These are phyloP conservation scores for Thymelicus sylvestris DNA, from an alignment of 2,888 invertebrate genomes.

Conservation along the genomic window DNA sequence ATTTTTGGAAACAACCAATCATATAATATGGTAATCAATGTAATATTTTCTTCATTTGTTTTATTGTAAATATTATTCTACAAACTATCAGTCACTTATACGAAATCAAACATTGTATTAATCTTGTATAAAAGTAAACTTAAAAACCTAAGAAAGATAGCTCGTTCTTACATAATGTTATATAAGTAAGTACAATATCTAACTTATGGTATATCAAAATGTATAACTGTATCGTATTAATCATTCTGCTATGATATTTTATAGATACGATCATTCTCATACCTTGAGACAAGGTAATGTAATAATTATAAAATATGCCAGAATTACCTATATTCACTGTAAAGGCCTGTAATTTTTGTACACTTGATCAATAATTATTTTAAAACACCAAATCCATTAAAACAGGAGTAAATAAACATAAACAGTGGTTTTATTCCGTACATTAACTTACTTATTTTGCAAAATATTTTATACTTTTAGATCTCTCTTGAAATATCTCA, in stretches of 20 bases:
- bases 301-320: constrained; percentile 64
- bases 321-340: constrained; percentile 70
- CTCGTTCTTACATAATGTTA: constrained; percentile 54
- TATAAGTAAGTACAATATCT: constrained; percentile 67
- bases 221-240: constrained; percentile 62
- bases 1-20: background rate
- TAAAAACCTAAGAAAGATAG: constrained; percentile 58
- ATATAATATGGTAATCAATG: constrained; percentile 10
- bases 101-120: constrained; percentile 50
- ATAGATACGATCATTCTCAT: constrained; percentile 61
- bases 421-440: constrained; percentile 60
- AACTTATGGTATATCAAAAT: constrained; percentile 67
- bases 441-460: no score
- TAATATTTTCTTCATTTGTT: constrained; percentile 17
- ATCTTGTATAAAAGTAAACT: constrained; percentile 61
- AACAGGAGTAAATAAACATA: constrained; percentile 62
- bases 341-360: constrained; percentile 81
- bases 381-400: constrained; percentile 78
- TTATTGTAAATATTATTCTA: constrained; percentile 26
- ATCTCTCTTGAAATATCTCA: no score
- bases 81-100: constrained; percentile 42
- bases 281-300: constrained; percentile 58
- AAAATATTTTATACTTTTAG: no score
- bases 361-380: constrained; percentile 79
- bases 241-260: constrained; percentile 63